phyloP scores from a whole-genome alignment of 2,888 invertebrate genomes.

The Bedellia somnulentella region DNA sequence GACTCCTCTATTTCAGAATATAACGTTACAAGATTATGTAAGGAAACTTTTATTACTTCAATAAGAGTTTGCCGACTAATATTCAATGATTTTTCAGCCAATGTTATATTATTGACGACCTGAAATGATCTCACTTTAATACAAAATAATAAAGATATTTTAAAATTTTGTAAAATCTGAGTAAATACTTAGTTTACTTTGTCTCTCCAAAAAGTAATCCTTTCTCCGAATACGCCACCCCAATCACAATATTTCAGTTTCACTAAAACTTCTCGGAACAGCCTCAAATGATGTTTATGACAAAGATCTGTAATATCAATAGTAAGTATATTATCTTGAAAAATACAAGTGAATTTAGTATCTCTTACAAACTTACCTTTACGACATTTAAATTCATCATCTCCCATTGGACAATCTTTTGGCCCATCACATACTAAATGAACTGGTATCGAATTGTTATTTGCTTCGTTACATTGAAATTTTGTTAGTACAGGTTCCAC shows the following conservation, averaged over 20 bases:
- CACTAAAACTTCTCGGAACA: conserved; percentile 20
- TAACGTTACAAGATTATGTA: too few species aligned
- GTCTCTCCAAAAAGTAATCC: conserved; percentile 23
- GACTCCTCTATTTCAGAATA: too few species aligned
- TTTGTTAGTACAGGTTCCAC: conserved; percentile 21
- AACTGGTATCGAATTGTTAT: conserved; percentile 16
- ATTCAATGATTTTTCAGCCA: too few species aligned
- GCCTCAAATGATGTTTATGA: conserved; percentile 24
- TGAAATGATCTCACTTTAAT: too few species aligned
- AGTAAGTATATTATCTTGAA: not conserved
- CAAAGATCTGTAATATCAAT: conserved; percentile 19
- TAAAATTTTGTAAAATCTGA: too few species aligned
- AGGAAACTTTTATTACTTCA: too few species aligned
- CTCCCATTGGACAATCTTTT: conserved; percentile 24
- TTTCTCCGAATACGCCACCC: conserved; percentile 22
- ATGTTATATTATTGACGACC: too few species aligned
- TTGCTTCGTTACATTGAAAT: conserved; percentile 19
- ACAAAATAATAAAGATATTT: too few species aligned
- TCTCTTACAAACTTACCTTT: conserved; percentile 17
- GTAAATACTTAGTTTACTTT: conserved; percentile 21
- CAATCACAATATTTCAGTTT: conserved; percentile 16
- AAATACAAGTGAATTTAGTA: not conserved
- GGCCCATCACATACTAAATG: conserved; percentile 28
- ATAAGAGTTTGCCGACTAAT: too few species aligned
- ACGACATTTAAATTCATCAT: conserved; percentile 31